Conservation (phyloP, 2,797 vertebrate species). For the Cirrhinus mrigala region DNA sequence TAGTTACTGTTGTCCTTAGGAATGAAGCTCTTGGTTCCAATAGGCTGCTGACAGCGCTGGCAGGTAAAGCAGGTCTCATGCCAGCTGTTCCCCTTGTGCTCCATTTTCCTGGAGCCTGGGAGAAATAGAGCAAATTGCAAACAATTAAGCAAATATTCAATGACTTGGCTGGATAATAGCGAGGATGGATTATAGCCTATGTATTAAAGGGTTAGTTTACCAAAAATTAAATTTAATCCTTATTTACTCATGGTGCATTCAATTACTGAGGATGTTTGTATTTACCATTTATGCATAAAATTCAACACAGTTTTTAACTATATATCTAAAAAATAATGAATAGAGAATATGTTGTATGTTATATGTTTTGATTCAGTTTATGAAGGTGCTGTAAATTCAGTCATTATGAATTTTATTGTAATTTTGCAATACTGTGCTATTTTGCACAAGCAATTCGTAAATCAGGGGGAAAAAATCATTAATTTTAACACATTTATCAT, state of each 20-base stretch:
- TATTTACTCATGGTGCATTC: not conserved
- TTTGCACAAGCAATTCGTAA: not conserved
- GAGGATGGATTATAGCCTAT: not conserved
- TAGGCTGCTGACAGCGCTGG: conserved; percentile 89
- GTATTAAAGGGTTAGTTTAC: not conserved
- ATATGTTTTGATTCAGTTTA: not conserved
- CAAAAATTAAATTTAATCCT: not conserved
- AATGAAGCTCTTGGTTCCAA: conserved; percentile 92
- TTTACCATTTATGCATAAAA: not conserved
- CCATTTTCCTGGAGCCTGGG: conserved; percentile 95
- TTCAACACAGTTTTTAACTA: not conserved
- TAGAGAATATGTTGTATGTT: not conserved
- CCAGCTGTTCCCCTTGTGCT: conserved; percentile 94
- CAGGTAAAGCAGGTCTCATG: conserved; percentile 94
- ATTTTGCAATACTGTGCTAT: not conserved
- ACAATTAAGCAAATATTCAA: not conserved
- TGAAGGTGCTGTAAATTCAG: not conserved
- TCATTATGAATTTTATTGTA: not conserved
- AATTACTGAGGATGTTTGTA: not conserved
- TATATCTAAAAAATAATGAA: not conserved
- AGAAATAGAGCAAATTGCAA: not conserved
- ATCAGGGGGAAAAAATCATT: not conserved
- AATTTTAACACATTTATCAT: not conserved
- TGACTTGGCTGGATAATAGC: not conserved
- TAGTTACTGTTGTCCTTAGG: conserved; percentile 89